phyloP scores from a whole-genome alignment of 2,113 vertebrate genomes.

The Lycaon pictus region DNA sequence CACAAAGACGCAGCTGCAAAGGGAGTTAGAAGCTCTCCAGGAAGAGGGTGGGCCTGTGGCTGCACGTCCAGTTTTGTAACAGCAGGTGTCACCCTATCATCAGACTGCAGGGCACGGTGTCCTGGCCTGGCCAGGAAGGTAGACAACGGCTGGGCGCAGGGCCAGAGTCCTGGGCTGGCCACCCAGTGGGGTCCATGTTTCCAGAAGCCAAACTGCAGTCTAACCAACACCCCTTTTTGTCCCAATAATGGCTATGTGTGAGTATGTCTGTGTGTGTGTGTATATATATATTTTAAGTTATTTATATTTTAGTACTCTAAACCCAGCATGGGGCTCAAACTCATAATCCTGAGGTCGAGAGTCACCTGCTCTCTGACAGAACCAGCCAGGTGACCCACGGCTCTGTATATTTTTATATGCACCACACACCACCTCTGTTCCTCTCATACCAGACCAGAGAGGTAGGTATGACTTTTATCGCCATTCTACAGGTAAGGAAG shows the following conservation, averaged over 20 bases:
- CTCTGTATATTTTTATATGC: not conserved
- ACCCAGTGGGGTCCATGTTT: not conserved
- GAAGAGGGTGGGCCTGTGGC: not conserved
- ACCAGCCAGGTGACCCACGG: not conserved
- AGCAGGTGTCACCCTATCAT: conserved; percentile 63
- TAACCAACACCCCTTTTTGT: not conserved
- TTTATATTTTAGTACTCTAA: not conserved
- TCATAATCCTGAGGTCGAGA: not conserved
- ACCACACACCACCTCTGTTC: not conserved
- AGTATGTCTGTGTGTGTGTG: no score
- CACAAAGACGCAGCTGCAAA: fast-evolving
- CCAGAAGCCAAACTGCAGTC: not conserved
- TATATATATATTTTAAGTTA: not conserved
- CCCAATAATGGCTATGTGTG: not conserved
- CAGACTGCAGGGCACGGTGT: not conserved
- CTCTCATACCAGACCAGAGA: not conserved
- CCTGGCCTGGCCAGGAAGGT: fast-evolving
- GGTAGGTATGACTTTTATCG: not conserved
- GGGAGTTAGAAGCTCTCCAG: not conserved
- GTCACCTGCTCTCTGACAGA: not conserved
- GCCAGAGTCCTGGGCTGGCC: no score
- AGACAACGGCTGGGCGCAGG: fast-evolving
- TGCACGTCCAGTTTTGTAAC: not conserved
- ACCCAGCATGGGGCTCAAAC: not conserved
- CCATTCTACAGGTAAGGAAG: not conserved